A percentile compares a stretch with the other conserved stretches of the same genome.
These are phyloP conservation scores for Ceratosolen solmsi DNA, from an alignment of 1,140 invertebrate genomes.

Conservation along the genomic window DNA sequence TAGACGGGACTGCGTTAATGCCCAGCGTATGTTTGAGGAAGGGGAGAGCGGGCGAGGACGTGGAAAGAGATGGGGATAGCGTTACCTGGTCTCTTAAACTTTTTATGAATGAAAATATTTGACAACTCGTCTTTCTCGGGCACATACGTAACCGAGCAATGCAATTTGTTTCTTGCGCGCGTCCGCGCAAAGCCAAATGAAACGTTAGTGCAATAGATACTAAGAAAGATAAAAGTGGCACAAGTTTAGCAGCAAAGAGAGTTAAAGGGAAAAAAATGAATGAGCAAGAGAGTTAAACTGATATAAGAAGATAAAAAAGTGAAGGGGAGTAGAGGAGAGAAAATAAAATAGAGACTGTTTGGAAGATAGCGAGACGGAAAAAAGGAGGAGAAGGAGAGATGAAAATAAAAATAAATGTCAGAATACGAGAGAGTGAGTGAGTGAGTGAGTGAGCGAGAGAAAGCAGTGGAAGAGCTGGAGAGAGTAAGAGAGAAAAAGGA, in stretches of 20 bases:
- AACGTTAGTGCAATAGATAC: neutral
- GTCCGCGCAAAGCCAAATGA: neutral
- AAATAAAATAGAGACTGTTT: slow-evolving; percentile 40
- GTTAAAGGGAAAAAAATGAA: slow-evolving; percentile 30
- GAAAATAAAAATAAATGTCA: slow-evolving; percentile 47
- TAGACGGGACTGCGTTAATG: no score
- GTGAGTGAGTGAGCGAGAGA: slow-evolving; percentile 23
- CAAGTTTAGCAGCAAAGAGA: slow-evolving; percentile 26
- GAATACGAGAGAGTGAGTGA: slow-evolving; percentile 36
- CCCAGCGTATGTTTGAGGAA: neutral
- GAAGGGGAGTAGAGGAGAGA: slow-evolving; percentile 14
- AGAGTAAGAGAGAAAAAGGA: slow-evolving; percentile 37
- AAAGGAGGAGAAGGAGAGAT: slow-evolving; percentile 16
- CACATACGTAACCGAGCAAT: no score
- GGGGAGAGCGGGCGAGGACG: neutral
- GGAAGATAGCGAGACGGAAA: slow-evolving; percentile 37
- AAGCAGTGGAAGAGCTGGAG: slow-evolving; percentile 25
- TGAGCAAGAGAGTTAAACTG: slow-evolving; percentile 22
- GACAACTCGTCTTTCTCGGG: no score
- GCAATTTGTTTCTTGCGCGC: no score
- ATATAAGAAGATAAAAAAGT: slow-evolving; percentile 33
- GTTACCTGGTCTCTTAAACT: no score
- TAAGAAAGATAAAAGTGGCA: slow-evolving; percentile 19
- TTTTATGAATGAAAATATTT: no score
- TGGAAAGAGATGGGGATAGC: neutral